These are phyloP conservation scores for Syndactyla subalaris DNA, from an alignment of 2,797 vertebrate species.

Conservation along the genomic window DNA sequence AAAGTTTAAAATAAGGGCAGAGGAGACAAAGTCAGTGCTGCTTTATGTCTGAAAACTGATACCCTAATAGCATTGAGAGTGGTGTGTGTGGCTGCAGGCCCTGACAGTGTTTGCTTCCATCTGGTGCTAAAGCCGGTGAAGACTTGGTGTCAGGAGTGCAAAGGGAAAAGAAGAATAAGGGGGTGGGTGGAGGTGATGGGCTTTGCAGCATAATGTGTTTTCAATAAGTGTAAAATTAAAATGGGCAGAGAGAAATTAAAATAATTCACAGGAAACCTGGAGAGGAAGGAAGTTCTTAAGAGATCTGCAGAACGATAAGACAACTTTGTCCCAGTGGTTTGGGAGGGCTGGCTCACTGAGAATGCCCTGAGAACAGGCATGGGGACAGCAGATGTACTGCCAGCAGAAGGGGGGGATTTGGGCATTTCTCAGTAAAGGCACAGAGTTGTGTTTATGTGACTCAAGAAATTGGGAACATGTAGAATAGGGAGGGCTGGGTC, in stretches of 20 bases:
- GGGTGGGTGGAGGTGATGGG: background rate
- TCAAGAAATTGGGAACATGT: background rate
- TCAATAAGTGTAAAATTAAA: background rate
- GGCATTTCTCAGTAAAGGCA: background rate
- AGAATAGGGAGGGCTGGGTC: background rate
- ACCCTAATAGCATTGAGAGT: background rate
- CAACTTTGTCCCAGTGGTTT: background rate
- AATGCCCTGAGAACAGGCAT: background rate
- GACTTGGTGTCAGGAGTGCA: background rate
- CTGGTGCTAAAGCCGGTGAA: background rate
- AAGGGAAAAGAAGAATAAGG: background rate
- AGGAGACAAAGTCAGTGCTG: background rate
- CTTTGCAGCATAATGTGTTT: background rate
- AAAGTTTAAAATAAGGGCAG: background rate
- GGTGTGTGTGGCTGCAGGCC: background rate
- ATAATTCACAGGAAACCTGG: background rate
- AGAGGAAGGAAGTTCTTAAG: background rate
- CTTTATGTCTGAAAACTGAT: background rate
- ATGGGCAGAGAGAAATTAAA: background rate
- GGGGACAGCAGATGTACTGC: background rate
- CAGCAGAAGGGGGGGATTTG: background rate
- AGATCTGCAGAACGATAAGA: background rate
- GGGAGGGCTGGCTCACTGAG: background rate
- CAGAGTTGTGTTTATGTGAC: background rate
- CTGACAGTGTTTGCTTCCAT: background rate